A percentile compares a stretch with the other conserved stretches of the same genome.
Conservation (phyloP, 2,888 invertebrate species). For the Phorcus lineatus region DNA sequence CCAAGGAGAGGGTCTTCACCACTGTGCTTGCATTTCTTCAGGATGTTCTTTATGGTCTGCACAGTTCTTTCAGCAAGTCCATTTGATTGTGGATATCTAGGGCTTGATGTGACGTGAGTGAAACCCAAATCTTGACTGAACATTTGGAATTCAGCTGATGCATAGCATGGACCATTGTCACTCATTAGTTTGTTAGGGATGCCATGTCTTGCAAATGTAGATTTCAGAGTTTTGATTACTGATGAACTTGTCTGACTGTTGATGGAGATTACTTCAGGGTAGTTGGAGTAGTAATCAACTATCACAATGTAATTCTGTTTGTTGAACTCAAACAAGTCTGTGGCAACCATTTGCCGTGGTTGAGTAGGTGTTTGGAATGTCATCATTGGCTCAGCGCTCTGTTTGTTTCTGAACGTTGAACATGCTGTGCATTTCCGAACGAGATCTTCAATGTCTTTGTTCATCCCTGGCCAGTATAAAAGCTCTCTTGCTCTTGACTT, state of each 20-base stretch:
- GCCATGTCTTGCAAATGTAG: conserved; percentile 27
- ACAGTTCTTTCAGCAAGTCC: conserved; percentile 35
- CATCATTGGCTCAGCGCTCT: background rate
- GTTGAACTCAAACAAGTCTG: conserved; percentile 16
- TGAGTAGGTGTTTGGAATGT: background rate
- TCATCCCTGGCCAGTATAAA: conserved; percentile 31
- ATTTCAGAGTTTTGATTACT: background rate
- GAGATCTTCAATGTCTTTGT: conserved; percentile 13
- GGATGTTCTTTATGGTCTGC: conserved; percentile 33
- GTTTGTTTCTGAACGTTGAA: background rate
- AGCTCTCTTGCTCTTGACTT: conserved; percentile 24
- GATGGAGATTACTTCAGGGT: conserved; percentile 17
- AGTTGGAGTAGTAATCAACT: conserved; percentile 22
- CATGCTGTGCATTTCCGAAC: too few relatives aligned
- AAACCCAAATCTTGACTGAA: conserved; percentile 33
- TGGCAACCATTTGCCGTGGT: background rate
- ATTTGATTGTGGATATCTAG: conserved; percentile 35
- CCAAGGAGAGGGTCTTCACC: conserved; percentile 23
- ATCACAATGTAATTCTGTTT: conserved; percentile 18
- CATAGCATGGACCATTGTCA: conserved; percentile 31
- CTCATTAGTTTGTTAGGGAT: conserved; percentile 13
- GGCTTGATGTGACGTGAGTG: conserved; percentile 26
- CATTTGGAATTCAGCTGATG: conserved; percentile 10
- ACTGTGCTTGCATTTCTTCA: conserved; percentile 29
- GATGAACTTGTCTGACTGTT: background rate